These are phyloP conservation scores for Micromussa lordhowensis DNA, from an alignment of 92 coral and sea anemone genomes.

Conservation along the genomic window DNA sequence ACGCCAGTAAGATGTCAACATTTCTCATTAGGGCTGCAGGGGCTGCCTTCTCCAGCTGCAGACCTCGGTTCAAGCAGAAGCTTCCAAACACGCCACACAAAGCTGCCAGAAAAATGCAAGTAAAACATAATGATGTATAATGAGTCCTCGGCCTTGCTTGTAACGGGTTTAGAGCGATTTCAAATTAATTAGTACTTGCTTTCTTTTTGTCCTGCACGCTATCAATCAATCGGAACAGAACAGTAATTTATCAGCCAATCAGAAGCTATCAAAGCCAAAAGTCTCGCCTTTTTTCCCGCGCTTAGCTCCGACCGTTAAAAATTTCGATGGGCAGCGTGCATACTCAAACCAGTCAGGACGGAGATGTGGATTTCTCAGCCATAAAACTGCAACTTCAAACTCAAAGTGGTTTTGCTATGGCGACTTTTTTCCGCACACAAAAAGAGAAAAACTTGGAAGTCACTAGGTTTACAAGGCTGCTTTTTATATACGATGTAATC, in stretches of 20 bases:
- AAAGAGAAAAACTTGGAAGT: too few relatives aligned
- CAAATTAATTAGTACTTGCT: background rate
- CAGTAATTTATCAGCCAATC: background rate
- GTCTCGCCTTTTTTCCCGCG: background rate
- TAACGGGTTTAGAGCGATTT: too few relatives aligned
- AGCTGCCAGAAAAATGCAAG: constrained; percentile 46
- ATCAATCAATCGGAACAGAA: background rate
- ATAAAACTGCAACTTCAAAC: too few relatives aligned
- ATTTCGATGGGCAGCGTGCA: background rate
- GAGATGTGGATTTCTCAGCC: too few relatives aligned
- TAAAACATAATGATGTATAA: too few relatives aligned
- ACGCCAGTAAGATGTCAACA: constrained; percentile 82
- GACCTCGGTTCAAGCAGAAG: constrained; percentile 85
- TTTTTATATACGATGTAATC: too few relatives aligned
- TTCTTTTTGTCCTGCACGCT: background rate
- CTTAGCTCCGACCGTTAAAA: background rate
- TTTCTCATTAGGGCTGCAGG: constrained; percentile 93
- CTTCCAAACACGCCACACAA: constrained; percentile 86
- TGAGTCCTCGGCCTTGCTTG: too few relatives aligned
- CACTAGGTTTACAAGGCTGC: too few relatives aligned
- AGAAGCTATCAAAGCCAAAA: background rate
- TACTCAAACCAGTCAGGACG: background rate
- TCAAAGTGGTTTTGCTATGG: too few relatives aligned
- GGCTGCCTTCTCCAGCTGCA: constrained; percentile 88
- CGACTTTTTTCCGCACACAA: too few relatives aligned